Evolutionary conservation across 2,888 invertebrate genomes (phyloP).

Genomic region (Hartigia nigra): DNA sequence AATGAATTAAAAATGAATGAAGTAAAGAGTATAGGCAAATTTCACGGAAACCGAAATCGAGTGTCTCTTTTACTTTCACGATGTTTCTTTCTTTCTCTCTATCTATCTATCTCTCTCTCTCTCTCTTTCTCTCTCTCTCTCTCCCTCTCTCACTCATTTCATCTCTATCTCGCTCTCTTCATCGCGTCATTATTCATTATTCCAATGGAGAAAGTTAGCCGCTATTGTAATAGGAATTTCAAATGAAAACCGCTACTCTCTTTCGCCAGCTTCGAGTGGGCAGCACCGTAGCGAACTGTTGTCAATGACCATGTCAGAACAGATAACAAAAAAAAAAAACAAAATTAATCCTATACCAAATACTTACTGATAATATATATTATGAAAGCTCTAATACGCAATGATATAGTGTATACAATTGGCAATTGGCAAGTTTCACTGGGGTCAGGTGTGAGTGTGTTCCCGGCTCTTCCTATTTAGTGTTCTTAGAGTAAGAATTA

Average conservation of each 20-base stretch:
- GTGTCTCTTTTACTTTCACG: neutral
- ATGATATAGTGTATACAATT: constrained; percentile 38
- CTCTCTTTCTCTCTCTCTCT: no score
- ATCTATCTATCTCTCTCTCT: no score
- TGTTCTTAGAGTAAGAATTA: constrained; percentile 51
- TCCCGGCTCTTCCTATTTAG: constrained; percentile 57
- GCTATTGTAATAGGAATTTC: neutral
- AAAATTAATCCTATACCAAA: neutral
- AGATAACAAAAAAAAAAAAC: constrained; percentile 22
- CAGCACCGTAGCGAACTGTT: constrained; percentile 60
- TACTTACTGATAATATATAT: neutral
- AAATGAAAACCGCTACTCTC: neutral
- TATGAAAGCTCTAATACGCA: neutral
- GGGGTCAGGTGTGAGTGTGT: constrained; percentile 65
- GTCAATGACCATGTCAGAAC: constrained; percentile 60
- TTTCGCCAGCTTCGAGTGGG: constrained; percentile 58
- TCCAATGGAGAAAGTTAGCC: neutral
- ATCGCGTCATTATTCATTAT: neutral
- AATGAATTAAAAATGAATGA: neutral
- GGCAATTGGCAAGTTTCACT: constrained; percentile 63
- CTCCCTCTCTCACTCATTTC: neutral
- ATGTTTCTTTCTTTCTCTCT: neutral
- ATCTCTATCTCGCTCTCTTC: neutral
- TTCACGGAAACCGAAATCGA: neutral
- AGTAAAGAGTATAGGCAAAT: neutral